phyloP scores from a whole-genome alignment of 2,113 vertebrate species.

The western clawed frog (Xenopus tropicalis) region UCB_Xtro_10.0 CM004452.2:39800501-39801000 shows the following conservation, averaged over 20 bases:
- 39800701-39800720: background rate
- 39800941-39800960: background rate
- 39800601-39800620: background rate
- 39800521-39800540: background rate
- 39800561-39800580: background rate
- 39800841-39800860: conserved; percentile 29
- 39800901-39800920: conserved; percentile 15
- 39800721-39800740: background rate
- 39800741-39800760: background rate
- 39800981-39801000: too few relatives aligned
- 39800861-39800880: conserved; percentile 29
- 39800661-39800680: too few relatives aligned
- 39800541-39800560: background rate
- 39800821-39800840: conserved; percentile 24
- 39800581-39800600: background rate
- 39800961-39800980: too few relatives aligned
- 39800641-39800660: too few relatives aligned
- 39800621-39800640: background rate
- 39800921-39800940: conserved; percentile 18
- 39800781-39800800: background rate
- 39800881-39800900: conserved; percentile 13
- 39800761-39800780: background rate
- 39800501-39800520: background rate
- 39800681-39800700: too few relatives aligned
- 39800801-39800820: background rate